Evolutionary conservation across 1,140 invertebrate genomes (phyloP).

Genomic region (Drosophila ambigua): DNA sequence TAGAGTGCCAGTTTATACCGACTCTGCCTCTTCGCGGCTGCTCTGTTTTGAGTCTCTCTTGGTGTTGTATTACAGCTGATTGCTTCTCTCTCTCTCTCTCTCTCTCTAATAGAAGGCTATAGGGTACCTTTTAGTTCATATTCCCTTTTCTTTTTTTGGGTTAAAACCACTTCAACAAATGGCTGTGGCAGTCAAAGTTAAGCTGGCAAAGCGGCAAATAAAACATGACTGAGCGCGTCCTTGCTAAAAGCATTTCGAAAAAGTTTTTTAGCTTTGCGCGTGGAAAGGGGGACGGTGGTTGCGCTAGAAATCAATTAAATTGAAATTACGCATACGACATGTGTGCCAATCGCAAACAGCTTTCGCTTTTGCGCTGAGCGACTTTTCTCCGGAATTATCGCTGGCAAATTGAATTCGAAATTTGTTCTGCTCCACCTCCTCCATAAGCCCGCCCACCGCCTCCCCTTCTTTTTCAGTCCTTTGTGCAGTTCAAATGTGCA

Average conservation of each 20-base stretch:
- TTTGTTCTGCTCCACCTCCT: background rate
- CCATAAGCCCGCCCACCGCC: background rate
- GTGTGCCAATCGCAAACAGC: slow-evolving; percentile 63
- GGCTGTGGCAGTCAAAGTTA: slow-evolving; percentile 76
- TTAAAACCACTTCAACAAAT: slow-evolving; percentile 70
- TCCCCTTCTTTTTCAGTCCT: slow-evolving; percentile 13
- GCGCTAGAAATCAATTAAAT: slow-evolving; percentile 74
- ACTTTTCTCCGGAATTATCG: slow-evolving; percentile 47
- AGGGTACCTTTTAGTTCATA: slow-evolving; percentile 20
- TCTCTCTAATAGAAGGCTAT: no score
- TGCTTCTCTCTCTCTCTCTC: no score
- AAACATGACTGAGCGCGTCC: slow-evolving; percentile 45
- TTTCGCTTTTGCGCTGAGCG: slow-evolving; percentile 54
- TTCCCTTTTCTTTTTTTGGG: background rate
- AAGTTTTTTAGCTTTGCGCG: slow-evolving; percentile 52
- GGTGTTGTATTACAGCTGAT: no score
- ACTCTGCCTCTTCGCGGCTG: no score
- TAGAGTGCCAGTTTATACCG: no score
- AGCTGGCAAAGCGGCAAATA: slow-evolving; percentile 49
- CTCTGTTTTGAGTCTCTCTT: no score
- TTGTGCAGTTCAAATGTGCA: slow-evolving; percentile 42
- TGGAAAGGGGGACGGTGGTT: slow-evolving; percentile 20
- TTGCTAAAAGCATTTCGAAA: slow-evolving; percentile 66
- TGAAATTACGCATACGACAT: slow-evolving; percentile 80
- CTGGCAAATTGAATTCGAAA: slow-evolving; percentile 64